Conservation (phyloP, 2,113 vertebrate genomes). For the Eira barbara region DNA sequence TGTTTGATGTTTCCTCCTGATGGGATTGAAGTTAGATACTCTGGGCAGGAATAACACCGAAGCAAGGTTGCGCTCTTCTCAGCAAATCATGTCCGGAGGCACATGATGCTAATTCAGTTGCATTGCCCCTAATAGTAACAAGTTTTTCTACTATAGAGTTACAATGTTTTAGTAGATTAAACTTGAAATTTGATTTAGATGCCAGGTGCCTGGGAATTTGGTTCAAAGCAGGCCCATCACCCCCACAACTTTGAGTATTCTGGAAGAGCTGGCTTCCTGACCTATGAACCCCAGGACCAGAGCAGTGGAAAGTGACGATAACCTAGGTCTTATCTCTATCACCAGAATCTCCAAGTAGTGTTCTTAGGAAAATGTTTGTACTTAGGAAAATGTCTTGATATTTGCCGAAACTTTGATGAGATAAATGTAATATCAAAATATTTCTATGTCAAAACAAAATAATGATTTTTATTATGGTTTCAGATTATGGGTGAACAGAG, state of each 20-base stretch:
- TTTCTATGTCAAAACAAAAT: not conserved
- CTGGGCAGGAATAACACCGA: not conserved
- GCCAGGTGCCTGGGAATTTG: not conserved
- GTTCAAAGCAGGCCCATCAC: not conserved
- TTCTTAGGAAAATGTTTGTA: not conserved
- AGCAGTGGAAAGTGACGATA: not conserved
- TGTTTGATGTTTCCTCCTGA: not conserved
- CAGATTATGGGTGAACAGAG: not conserved
- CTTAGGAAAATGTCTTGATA: not conserved
- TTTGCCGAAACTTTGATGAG: not conserved
- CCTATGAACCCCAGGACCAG: not conserved
- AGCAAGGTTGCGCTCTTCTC: not conserved
- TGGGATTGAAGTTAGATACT: not conserved
- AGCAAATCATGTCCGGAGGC: not conserved
- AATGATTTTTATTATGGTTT: not conserved
- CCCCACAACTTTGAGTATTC: not conserved
- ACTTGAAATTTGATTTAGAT: slow-evolving; percentile 1
- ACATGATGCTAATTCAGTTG: not conserved
- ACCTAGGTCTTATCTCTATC: not conserved
- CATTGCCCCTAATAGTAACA: not conserved
- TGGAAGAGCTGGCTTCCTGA: not conserved
- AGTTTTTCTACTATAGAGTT: not conserved
- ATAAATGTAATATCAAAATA: not conserved
- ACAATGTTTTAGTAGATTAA: not conserved
- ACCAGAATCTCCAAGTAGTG: not conserved